These are phyloP conservation scores for Petroica traversi DNA, from an alignment of 2,113 vertebrate species.

Conservation along the genomic window DNA sequence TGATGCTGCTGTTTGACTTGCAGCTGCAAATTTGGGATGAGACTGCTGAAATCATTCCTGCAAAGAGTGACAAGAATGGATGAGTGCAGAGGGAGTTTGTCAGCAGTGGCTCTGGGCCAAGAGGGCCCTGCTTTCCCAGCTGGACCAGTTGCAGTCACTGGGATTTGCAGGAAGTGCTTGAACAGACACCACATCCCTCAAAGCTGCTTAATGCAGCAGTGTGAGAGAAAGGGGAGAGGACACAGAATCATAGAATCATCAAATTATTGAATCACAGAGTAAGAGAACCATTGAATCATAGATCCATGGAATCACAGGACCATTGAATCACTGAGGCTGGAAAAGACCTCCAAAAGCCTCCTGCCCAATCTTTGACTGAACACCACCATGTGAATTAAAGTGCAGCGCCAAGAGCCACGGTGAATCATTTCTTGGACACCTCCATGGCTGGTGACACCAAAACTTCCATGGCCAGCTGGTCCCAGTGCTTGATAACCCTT, in stretches of 20 bases:
- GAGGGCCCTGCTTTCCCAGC: not conserved
- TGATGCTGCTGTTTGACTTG: not conserved
- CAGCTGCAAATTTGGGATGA: not conserved
- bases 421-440: not conserved
- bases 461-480: rapidly evolving
- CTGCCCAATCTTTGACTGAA: not conserved
- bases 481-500: not conserved
- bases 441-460: not conserved
- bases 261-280: not conserved
- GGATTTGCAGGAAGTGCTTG: not conserved
- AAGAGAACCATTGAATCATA: not conserved
- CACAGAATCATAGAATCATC: not conserved
- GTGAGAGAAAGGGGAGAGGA: not conserved
- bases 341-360: not conserved
- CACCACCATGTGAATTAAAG: not conserved
- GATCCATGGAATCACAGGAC: not conserved
- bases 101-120: not conserved
- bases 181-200: not conserved
- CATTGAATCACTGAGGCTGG: not conserved
- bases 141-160: not conserved
- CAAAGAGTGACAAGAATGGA: not conserved
- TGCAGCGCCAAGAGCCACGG: rapidly evolving
- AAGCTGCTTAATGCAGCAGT: rapidly evolving
- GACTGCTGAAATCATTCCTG: not conserved
- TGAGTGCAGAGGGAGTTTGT: rapidly evolving